Evolutionary conservation across 2,113 vertebrate genomes (phyloP).

Genomic region (Anhinga anhinga): DNA sequence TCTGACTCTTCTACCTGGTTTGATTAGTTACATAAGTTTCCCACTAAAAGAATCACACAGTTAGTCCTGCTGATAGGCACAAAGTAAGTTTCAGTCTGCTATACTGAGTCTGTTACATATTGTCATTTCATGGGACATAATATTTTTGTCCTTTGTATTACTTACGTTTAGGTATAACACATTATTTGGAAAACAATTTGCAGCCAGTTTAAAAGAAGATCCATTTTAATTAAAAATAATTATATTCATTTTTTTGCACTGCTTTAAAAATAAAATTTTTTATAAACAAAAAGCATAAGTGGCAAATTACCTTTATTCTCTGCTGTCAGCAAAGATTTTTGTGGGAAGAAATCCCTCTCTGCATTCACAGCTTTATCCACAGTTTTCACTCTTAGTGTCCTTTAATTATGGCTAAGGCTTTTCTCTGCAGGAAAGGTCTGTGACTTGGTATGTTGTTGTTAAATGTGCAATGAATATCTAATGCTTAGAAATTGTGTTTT

Average conservation of each 20-base stretch:
- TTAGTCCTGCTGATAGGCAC: background rate
- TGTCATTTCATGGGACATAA: background rate
- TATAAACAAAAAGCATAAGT: background rate
- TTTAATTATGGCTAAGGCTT: background rate
- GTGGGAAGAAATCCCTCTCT: background rate
- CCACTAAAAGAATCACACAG: background rate
- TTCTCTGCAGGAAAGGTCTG: background rate
- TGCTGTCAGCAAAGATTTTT: background rate
- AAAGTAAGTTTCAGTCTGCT: background rate
- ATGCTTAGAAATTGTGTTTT: background rate
- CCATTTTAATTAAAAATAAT: background rate
- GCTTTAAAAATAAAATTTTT: background rate
- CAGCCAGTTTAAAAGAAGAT: background rate
- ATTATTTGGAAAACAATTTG: background rate
- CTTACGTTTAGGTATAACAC: background rate
- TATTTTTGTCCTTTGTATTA: background rate
- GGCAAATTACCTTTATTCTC: background rate
- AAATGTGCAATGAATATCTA: background rate
- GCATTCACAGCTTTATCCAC: background rate
- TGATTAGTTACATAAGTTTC: background rate
- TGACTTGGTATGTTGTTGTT: background rate
- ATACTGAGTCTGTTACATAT: background rate
- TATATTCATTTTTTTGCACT: fast-evolving
- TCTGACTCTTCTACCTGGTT: background rate
- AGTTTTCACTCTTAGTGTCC: background rate